These are phyloP conservation scores for Platynereis dumerilii DNA, from an alignment of 2,888 invertebrate genomes.

Conservation along the genomic window DNA sequence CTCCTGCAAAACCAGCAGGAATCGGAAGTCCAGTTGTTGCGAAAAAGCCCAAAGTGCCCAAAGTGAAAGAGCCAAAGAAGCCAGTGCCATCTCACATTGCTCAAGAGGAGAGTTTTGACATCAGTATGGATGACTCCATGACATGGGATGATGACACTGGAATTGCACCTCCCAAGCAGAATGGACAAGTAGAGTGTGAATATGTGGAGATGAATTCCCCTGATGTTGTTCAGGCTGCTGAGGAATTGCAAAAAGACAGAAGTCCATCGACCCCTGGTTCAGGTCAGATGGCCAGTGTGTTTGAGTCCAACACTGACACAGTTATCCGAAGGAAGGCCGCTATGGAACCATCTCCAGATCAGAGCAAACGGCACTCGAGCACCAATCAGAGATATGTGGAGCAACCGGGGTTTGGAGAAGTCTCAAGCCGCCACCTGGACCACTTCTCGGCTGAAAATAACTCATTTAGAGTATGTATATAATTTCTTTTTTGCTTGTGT, in stretches of 20 bases:
- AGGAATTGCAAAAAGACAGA: not conserved
- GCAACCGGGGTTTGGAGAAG: slow-evolving; percentile 16
- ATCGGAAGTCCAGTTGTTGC: too few relatives aligned
- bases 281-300: not conserved
- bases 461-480: too few relatives aligned
- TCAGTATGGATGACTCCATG: slow-evolving; percentile 3
- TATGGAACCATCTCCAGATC: not conserved
- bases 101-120: not conserved
- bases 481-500: too few relatives aligned
- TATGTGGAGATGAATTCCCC: slow-evolving; percentile 21
- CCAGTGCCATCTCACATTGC: too few relatives aligned
- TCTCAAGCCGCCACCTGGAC: not conserved
- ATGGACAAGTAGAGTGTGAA: not conserved
- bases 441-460: not conserved
- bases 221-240: not conserved
- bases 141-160: slow-evolving; percentile 2
- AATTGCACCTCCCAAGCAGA: not conserved
- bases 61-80: too few relatives aligned
- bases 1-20: too few relatives aligned
- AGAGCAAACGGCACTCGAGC: slow-evolving; percentile 14
- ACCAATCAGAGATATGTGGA: slow-evolving; percentile 10
- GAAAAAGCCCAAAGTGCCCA: too few relatives aligned
- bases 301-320: not conserved
- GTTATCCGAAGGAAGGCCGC: not conserved
- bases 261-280: not conserved